phyloP scores from a whole-genome alignment of 2,888 invertebrate genomes.

The Isotomurus palustris region DNA sequence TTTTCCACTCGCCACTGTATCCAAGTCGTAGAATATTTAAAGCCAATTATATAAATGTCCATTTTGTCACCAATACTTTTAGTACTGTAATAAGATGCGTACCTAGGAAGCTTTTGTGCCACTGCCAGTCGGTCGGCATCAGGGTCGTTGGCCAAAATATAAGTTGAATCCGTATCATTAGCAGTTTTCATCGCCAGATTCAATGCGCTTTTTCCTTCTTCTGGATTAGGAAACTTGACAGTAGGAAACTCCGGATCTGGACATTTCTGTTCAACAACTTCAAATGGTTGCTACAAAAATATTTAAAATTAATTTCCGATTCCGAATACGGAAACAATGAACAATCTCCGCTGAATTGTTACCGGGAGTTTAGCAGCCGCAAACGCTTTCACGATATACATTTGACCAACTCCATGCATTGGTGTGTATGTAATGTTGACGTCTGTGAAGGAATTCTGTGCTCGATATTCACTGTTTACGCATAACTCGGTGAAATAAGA shows the following conservation, averaged over 20 bases:
- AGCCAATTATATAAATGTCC: neutral
- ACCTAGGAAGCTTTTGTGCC: slow-evolving; percentile 66
- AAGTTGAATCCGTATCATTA: slow-evolving; percentile 59
- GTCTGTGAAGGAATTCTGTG: slow-evolving; percentile 49
- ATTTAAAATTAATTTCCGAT: neutral
- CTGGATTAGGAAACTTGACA: slow-evolving; percentile 96
- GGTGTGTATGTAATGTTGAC: slow-evolving; percentile 79
- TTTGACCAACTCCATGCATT: slow-evolving; percentile 95
- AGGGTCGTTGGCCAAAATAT: slow-evolving; percentile 95
- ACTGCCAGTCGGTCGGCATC: slow-evolving; percentile 95
- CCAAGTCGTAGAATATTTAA: neutral
- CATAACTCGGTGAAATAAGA: slow-evolving; percentile 5
- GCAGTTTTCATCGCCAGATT: slow-evolving; percentile 74
- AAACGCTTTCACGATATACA: slow-evolving; percentile 71
- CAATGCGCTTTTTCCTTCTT: slow-evolving; percentile 81
- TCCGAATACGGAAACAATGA: neutral
- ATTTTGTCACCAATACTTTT: too few species aligned
- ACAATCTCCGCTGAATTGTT: too few species aligned
- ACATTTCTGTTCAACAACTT: slow-evolving; percentile 68
- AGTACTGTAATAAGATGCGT: neutral
- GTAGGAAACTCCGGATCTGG: slow-evolving; percentile 97
- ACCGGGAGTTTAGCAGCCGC: slow-evolving; percentile 68
- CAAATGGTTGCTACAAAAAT: neutral
- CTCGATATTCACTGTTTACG: neutral
- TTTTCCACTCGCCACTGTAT: slow-evolving; percentile 68